phyloP scores from a whole-genome alignment of 2,888 invertebrate species.

The Teleogryllus oceanicus region DNA sequence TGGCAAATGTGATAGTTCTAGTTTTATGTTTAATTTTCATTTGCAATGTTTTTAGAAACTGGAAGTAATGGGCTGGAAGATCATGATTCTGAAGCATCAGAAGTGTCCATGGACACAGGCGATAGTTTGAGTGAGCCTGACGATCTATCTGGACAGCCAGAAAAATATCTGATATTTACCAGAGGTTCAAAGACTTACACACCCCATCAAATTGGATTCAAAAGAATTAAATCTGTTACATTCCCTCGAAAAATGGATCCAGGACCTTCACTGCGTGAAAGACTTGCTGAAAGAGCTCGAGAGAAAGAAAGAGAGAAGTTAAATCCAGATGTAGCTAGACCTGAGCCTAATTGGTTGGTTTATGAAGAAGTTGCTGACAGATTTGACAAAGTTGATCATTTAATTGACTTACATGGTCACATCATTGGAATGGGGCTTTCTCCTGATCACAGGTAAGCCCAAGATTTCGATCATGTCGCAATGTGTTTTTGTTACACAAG shows the following conservation, averaged over 20 bases:
- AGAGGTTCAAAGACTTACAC: slow-evolving; percentile 79
- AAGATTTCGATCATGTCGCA: too few relatives aligned
- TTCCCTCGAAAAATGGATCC: slow-evolving; percentile 67
- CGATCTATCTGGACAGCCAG: slow-evolving; percentile 54
- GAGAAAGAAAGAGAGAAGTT: slow-evolving; percentile 48
- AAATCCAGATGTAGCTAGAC: slow-evolving; percentile 49
- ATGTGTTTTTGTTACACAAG: too few relatives aligned
- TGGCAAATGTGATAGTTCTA: too few relatives aligned
- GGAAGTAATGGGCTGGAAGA: slow-evolving; percentile 27
- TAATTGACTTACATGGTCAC: slow-evolving; percentile 79
- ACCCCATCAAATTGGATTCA: slow-evolving; percentile 79
- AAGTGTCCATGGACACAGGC: slow-evolving; percentile 37
- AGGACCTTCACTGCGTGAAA: slow-evolving; percentile 64
- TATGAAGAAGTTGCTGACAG: slow-evolving; percentile 64
- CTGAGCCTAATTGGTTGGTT: slow-evolving; percentile 65
- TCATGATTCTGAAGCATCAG: slow-evolving; percentile 37
- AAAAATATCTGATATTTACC: slow-evolving; percentile 77
- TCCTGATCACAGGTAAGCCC: slow-evolving; percentile 66
- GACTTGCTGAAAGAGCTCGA: slow-evolving; percentile 58
- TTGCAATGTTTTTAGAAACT: background rate
- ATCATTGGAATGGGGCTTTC: slow-evolving; percentile 84
- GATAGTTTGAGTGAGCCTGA: slow-evolving; percentile 42
- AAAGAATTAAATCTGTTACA: slow-evolving; percentile 65
- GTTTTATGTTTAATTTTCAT: too few relatives aligned
- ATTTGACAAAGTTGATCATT: slow-evolving; percentile 71